Conservation (phyloP, 2,888 invertebrate genomes). For the Meteorus cinctellus region DNA sequence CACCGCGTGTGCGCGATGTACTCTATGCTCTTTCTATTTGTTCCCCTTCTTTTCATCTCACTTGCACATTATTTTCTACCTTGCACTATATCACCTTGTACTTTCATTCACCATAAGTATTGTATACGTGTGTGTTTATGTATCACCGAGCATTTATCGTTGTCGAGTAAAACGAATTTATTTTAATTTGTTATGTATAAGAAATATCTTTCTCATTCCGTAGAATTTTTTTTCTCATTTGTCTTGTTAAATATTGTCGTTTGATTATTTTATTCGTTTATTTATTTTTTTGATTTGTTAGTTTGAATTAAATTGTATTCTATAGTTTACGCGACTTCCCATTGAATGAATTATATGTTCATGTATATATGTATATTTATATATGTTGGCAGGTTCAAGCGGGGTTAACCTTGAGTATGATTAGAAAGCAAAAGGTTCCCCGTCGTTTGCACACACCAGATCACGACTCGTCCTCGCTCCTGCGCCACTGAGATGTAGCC, state of each 20-base stretch:
- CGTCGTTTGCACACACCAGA: conserved; percentile 62
- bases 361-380: not conserved
- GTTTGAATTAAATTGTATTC: conserved; percentile 9
- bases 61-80: conserved; percentile 10
- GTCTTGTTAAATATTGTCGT: not conserved
- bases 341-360: not conserved
- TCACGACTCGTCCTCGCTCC: conserved; percentile 65
- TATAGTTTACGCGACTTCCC: conserved; percentile 13
- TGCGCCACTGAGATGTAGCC: conserved; percentile 8
- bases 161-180: conserved; percentile 13
- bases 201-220: conserved; percentile 2
- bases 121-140: not conserved
- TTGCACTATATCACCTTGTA: conserved; percentile 13
- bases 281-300: not conserved
- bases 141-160: conserved; percentile 5
- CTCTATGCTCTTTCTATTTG: not conserved
- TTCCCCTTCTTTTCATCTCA: not conserved
- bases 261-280: not conserved
- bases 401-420: conserved; percentile 71
- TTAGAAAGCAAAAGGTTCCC: conserved; percentile 71
- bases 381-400: conserved; percentile 62
- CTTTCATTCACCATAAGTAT: conserved; percentile 5
- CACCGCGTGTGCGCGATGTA: conserved; percentile 11
- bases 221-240: not conserved
- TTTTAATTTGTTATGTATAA: conserved; percentile 12